Conservation (phyloP, 2,797 vertebrate genomes). For the Cryptoblepharus egeriae region DNA sequence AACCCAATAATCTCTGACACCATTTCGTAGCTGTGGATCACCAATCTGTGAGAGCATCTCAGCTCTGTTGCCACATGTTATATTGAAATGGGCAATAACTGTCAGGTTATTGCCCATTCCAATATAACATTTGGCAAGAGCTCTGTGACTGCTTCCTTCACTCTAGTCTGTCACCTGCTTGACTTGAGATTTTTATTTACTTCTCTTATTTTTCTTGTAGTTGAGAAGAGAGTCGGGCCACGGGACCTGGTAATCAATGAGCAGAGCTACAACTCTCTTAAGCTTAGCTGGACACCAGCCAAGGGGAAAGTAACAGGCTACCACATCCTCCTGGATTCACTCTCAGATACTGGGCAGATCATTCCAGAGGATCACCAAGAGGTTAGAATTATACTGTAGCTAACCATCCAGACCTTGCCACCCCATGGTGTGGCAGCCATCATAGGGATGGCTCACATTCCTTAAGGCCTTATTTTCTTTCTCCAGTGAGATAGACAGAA, state of each 20-base stretch:
- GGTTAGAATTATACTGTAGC: constrained; percentile 69
- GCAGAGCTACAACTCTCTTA: constrained; percentile 81
- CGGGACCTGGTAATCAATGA: constrained; percentile 83
- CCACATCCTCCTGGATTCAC: constrained; percentile 76
- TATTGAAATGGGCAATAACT: too few species aligned
- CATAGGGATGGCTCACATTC: not conserved
- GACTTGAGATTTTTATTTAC: not conserved
- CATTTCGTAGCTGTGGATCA: not conserved
- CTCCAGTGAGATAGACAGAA: too few species aligned
- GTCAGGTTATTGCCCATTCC: not conserved
- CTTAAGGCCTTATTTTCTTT: too few species aligned
- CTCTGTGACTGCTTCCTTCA: not conserved
- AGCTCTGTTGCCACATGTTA: too few species aligned
- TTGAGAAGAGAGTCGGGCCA: constrained; percentile 79
- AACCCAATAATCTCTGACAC: too few species aligned
- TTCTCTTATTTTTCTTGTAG: constrained; percentile 60
- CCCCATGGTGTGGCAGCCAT: not conserved
- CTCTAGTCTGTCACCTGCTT: not conserved
- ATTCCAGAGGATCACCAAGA: constrained; percentile 72
- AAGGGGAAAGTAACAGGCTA: constrained; percentile 85
- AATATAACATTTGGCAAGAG: too few species aligned
- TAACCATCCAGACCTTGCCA: too few species aligned
- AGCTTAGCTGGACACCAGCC: constrained; percentile 86
- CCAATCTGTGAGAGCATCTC: too few species aligned
- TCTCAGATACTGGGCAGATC: constrained; percentile 69